These are phyloP conservation scores for Magallana ariakensis DNA, from an alignment of 1,140 invertebrate species.

Conservation along the genomic window DNA sequence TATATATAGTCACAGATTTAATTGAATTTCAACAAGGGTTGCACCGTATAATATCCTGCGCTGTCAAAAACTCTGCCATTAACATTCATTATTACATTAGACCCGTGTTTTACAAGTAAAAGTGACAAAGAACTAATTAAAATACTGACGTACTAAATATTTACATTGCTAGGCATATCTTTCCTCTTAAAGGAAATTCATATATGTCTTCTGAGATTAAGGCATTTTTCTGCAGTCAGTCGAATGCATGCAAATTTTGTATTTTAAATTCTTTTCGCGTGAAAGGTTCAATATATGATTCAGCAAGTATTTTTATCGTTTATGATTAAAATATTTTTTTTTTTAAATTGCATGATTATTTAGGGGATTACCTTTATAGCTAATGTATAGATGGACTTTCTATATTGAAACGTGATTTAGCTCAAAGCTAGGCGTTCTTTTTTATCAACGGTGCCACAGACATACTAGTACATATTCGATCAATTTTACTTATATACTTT, in stretches of 20 bases:
- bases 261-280: not conserved
- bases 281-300: too few species aligned
- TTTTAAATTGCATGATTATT: not conserved
- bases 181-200: slow-evolving; percentile 8
- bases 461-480: too few species aligned
- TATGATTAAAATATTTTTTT: not conserved
- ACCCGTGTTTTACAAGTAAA: not conserved
- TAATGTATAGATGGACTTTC: too few species aligned
- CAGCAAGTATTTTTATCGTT: not conserved
- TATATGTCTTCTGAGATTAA: not conserved
- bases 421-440: too few species aligned
- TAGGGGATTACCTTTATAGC: not conserved
- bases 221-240: not conserved
- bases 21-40: not conserved
- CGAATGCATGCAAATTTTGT: not conserved
- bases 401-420: too few species aligned
- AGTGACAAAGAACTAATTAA: slow-evolving; percentile 3
- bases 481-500: too few species aligned
- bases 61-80: slow-evolving; percentile 20
- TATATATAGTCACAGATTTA: not conserved
- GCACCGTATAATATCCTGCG: not conserved
- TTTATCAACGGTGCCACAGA: too few species aligned
- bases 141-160: slow-evolving; percentile 16
- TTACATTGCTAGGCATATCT: slow-evolving; percentile 11
- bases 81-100: slow-evolving; percentile 23